phyloP scores from a whole-genome alignment of 1,140 invertebrate species.

The Caenorhabditis remanei region DNA sequence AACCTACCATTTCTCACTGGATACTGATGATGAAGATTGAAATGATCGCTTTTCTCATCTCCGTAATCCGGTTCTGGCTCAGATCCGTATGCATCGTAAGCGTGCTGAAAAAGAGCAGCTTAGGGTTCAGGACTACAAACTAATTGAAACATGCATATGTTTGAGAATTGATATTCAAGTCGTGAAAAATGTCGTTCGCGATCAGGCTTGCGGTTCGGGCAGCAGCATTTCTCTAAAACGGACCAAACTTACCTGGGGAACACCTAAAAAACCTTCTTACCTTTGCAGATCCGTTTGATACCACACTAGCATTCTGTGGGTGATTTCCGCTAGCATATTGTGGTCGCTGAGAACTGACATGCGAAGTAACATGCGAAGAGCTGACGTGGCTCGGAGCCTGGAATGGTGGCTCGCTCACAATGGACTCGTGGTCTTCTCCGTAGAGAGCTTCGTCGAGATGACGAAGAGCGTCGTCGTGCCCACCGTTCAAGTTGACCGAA shows the following conservation, averaged over 20 bases:
- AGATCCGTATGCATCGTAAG: background rate
- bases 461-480: conserved; percentile 51
- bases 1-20: conserved; percentile 17
- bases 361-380: conserved; percentile 15
- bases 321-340: conserved; percentile 9
- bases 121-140: background rate
- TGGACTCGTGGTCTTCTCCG: conserved; percentile 57
- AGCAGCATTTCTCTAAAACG: conserved; percentile 40
- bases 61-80: conserved; percentile 42
- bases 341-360: conserved; percentile 6
- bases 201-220: background rate
- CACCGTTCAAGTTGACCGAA: conserved; percentile 11
- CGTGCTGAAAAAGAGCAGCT: conserved; percentile 22
- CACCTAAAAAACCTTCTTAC: background rate
- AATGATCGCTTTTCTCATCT: conserved; percentile 52
- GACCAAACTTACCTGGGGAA: background rate
- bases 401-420: conserved; percentile 48
- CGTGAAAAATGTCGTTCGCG: conserved; percentile 31
- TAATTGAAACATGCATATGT: background rate
- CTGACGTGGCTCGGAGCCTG: conserved; percentile 35
- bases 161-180: conserved; percentile 21
- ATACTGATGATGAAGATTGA: conserved; percentile 47
- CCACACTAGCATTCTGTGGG: conserved; percentile 29
- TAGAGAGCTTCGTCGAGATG: conserved; percentile 58
- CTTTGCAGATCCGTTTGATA: conserved; percentile 43